Conservation (phyloP, 2,888 invertebrate species). For the Elmis aenea region DNA sequence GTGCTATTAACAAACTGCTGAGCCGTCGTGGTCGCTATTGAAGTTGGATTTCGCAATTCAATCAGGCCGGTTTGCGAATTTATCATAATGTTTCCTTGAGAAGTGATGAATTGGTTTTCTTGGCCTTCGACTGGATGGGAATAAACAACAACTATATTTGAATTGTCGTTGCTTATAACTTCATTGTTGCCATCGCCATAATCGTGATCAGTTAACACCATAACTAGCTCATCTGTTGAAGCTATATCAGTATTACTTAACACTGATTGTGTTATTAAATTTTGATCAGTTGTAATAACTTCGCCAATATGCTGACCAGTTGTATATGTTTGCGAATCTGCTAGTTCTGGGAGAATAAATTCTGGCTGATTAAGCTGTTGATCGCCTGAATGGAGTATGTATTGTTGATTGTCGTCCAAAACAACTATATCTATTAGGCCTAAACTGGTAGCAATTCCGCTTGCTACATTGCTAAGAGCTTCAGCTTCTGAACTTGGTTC, state of each 20-base stretch:
- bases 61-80: constrained; percentile 44
- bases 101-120: constrained; percentile 52
- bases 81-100: constrained; percentile 45
- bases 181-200: constrained; percentile 53
- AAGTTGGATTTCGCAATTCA: constrained; percentile 38
- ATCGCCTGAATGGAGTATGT: constrained; percentile 45
- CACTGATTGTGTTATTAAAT: constrained; percentile 36
- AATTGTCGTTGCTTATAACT: constrained; percentile 49
- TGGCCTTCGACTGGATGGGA: constrained; percentile 56
- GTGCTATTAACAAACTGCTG: constrained; percentile 27
- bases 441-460: constrained; percentile 54
- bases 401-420: constrained; percentile 56
- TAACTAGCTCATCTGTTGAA: constrained; percentile 56
- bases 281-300: constrained; percentile 26
- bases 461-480: constrained; percentile 52
- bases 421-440: constrained; percentile 54
- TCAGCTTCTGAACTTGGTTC: constrained; percentile 54
- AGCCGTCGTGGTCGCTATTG: constrained; percentile 27
- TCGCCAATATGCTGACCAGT: constrained; percentile 34
- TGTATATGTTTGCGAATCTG: constrained; percentile 32
- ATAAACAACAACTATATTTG: constrained; percentile 61
- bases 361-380: constrained; percentile 32
- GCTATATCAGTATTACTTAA: constrained; percentile 46
- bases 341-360: constrained; percentile 44
- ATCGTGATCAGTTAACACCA: constrained; percentile 59